These are phyloP conservation scores for Bicyclus anynana DNA, from an alignment of 1,140 invertebrate species.

Conservation along the genomic window DNA sequence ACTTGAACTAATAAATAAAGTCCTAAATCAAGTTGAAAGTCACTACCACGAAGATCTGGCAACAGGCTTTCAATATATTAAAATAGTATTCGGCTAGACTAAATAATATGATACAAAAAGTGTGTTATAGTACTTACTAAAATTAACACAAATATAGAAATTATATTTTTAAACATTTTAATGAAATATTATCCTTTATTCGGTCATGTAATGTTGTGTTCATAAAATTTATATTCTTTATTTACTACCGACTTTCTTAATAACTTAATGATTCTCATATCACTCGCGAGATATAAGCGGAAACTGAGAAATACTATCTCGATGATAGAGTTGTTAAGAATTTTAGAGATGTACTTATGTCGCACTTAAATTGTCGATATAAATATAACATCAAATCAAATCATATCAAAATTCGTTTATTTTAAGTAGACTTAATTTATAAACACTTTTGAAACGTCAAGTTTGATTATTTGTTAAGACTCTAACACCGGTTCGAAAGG, in stretches of 20 bases:
- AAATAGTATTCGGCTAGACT: no score
- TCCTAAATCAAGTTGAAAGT: no score
- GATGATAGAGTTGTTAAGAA: constrained; percentile 2
- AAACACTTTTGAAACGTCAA: no score
- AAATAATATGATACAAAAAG: no score
- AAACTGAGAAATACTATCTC: constrained; percentile 22
- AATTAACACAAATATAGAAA: background rate
- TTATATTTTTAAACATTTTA: background rate
- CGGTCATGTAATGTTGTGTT: no score
- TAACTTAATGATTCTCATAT: constrained; percentile 6
- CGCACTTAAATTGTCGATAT: background rate
- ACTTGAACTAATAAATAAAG: no score
- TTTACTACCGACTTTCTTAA: background rate
- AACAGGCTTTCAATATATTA: no score
- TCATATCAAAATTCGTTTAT: background rate
- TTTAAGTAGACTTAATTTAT: no score
- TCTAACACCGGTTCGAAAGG: no score
- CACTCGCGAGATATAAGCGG: constrained; percentile 27
- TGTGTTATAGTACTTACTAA: background rate
- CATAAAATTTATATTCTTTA: background rate
- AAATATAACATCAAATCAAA: background rate
- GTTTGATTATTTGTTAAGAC: no score
- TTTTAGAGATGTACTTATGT: constrained; percentile 4
- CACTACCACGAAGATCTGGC: no score
- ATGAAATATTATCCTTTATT: background rate